phyloP scores from a whole-genome alignment of 2,113 vertebrate species.

The Vimba vimba region DNA sequence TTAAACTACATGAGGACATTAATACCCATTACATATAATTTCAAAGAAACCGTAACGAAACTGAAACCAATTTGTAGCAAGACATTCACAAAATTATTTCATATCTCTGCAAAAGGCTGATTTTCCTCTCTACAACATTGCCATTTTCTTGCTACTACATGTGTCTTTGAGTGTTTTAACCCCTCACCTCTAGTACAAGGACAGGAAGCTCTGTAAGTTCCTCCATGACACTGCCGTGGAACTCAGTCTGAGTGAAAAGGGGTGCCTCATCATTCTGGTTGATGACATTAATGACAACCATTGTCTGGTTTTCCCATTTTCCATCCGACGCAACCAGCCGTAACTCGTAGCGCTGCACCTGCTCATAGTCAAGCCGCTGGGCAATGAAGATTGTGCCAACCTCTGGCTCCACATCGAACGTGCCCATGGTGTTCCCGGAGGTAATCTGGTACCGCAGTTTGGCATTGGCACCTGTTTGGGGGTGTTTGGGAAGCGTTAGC shows the following conservation, averaged over 20 bases:
- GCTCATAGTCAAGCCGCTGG: constrained; percentile 87
- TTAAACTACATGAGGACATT: constrained; percentile 64
- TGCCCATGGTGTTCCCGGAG: constrained; percentile 82
- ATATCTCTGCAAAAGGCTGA: background rate
- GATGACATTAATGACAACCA: constrained; percentile 77
- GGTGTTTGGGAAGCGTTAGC: background rate
- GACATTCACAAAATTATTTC: background rate
- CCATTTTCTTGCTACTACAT: background rate
- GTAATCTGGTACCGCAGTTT: constrained; percentile 89
- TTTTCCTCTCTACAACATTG: constrained; percentile 2
- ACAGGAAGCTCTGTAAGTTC: constrained; percentile 81
- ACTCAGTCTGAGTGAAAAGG: constrained; percentile 82
- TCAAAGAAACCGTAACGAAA: constrained; percentile 40
- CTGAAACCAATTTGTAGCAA: constrained; percentile 36
- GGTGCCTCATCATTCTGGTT: constrained; percentile 90
- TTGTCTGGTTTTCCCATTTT: constrained; percentile 89
- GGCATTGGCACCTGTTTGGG: constrained; percentile 80
- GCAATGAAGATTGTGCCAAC: constrained; percentile 82
- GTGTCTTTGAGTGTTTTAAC: constrained; percentile 40
- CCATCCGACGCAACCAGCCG: constrained; percentile 87
- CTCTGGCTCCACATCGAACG: constrained; percentile 88
- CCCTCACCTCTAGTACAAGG: constrained; percentile 81
- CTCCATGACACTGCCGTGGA: constrained; percentile 79
- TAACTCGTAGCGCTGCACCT: constrained; percentile 80
- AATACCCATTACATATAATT: constrained; percentile 55